phyloP scores from a whole-genome alignment of 1,140 invertebrate species.

The Drosophila truncata region DNA sequence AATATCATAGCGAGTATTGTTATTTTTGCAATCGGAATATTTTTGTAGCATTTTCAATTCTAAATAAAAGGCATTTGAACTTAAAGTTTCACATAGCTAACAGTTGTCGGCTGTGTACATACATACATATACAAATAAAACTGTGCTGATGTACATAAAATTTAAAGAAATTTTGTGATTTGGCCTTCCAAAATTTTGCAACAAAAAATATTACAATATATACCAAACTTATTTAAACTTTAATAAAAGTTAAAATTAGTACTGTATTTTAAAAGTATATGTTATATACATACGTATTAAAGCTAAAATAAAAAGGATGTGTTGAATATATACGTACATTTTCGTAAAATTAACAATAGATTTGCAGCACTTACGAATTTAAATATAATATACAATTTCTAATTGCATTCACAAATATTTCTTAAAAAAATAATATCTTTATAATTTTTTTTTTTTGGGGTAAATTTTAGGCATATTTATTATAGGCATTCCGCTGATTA shows the following conservation, averaged over 20 bases:
- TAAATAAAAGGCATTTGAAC: background rate
- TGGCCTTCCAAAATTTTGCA: background rate
- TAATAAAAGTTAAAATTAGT: background rate
- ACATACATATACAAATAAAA: background rate
- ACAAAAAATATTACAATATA: background rate
- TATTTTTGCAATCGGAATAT: background rate
- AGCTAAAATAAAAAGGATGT: background rate
- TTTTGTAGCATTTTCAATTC: background rate
- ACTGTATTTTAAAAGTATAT: background rate
- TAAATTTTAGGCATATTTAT: slow-evolving; percentile 13
- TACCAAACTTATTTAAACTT: background rate
- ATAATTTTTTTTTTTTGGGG: background rate
- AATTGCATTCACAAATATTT: background rate
- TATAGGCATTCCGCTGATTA: slow-evolving; percentile 7
- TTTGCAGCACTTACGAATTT: background rate
- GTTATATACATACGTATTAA: background rate
- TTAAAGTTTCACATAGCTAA: background rate
- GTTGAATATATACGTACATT: background rate
- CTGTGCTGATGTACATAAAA: slow-evolving; percentile 2
- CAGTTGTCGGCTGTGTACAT: slow-evolving; percentile 3
- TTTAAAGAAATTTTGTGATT: slow-evolving; percentile 2
- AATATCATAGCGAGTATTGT: slow-evolving; percentile 16
- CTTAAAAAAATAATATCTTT: background rate
- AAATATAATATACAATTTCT: background rate
- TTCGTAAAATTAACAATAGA: background rate